Conservation (phyloP, 1,140 invertebrate genomes). For the Polyergus mexicanus region DNA sequence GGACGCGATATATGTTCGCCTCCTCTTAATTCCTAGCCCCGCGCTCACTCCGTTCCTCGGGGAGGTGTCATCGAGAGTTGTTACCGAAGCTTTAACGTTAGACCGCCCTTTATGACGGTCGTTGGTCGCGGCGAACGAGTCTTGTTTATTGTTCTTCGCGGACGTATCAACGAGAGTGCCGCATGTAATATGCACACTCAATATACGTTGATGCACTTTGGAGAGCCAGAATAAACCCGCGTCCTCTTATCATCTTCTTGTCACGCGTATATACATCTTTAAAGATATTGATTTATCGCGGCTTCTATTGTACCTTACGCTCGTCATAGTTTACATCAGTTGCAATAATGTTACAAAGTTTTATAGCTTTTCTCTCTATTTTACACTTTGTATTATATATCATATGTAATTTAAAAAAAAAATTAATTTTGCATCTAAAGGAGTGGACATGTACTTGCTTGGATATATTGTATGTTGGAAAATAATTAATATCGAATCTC, state of each 20-base stretch:
- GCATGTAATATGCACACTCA: slow-evolving; percentile 55
- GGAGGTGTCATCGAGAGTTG: slow-evolving; percentile 28
- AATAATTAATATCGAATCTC: background rate
- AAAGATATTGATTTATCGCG: background rate
- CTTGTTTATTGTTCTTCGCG: slow-evolving; percentile 49
- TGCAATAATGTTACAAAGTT: background rate
- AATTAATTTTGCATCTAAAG: background rate
- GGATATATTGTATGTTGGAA: too few relatives aligned
- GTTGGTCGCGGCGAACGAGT: slow-evolving; percentile 32
- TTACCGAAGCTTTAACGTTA: slow-evolving; percentile 30
- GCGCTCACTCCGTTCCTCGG: slow-evolving; percentile 9
- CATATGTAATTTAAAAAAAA: background rate
- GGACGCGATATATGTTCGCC: slow-evolving; percentile 37
- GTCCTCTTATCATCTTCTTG: slow-evolving; percentile 7
- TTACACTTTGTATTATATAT: background rate
- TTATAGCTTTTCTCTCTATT: background rate
- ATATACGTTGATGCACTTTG: slow-evolving; percentile 45
- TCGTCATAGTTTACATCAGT: background rate
- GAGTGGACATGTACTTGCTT: background rate
- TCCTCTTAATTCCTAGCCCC: slow-evolving; percentile 45
- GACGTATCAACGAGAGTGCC: slow-evolving; percentile 41
- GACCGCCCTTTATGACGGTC: slow-evolving; percentile 43
- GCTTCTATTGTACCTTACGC: background rate
- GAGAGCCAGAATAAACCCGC: slow-evolving; percentile 11
- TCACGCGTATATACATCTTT: background rate